phyloP scores from a whole-genome alignment of 1,140 invertebrate species.

The Pachypeltis micranthus region DNA sequence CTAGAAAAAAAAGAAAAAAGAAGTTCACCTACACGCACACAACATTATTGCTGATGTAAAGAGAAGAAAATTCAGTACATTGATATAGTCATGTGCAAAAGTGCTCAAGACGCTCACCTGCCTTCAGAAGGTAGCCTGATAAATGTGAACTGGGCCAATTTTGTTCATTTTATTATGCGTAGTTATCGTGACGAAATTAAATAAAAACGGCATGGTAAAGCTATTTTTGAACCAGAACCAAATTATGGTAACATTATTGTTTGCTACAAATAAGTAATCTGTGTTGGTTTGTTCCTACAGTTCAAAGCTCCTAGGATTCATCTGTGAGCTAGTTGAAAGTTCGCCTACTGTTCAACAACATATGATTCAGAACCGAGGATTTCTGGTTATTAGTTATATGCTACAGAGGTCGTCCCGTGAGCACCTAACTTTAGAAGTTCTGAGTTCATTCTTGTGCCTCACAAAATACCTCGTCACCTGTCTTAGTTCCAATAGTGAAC shows the following conservation, averaged over 20 bases:
- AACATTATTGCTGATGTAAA: too few relatives aligned
- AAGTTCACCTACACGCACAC: too few relatives aligned
- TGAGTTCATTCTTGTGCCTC: slow-evolving; percentile 83
- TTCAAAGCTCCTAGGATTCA: slow-evolving; percentile 90
- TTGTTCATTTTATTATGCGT: too few relatives aligned
- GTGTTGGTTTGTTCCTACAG: slow-evolving; percentile 44
- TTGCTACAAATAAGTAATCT: too few relatives aligned
- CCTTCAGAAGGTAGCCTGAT: too few relatives aligned
- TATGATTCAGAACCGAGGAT: slow-evolving; percentile 95
- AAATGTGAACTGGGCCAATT: too few relatives aligned
- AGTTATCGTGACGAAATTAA: too few relatives aligned
- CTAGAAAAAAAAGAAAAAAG: too few relatives aligned
- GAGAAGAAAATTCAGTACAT: too few relatives aligned
- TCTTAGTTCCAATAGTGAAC: slow-evolving; percentile 81
- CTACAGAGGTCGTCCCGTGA: slow-evolving; percentile 85
- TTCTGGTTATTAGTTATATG: slow-evolving; percentile 95
- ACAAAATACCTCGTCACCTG: slow-evolving; percentile 94
- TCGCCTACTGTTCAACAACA: slow-evolving; percentile 97
- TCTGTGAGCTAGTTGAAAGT: slow-evolving; percentile 92
- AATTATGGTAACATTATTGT: background rate
- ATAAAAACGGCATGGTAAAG: background rate
- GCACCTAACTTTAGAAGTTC: slow-evolving; percentile 84
- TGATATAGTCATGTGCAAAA: too few relatives aligned
- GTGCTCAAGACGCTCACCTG: too few relatives aligned
- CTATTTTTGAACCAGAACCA: background rate